Conservation (phyloP, 2,113 vertebrate genomes). For the Solea solea region DNA sequence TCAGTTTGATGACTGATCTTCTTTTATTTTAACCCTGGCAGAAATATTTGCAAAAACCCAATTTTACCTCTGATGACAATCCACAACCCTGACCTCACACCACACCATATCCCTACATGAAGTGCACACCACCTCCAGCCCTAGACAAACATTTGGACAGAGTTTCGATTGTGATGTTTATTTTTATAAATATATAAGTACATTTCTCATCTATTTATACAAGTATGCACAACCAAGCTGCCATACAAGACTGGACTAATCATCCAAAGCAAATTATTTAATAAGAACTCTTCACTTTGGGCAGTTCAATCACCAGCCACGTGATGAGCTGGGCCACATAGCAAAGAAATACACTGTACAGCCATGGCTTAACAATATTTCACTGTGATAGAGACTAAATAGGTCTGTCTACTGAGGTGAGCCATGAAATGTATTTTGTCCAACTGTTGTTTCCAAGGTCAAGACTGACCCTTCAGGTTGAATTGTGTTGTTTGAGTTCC, state of each 20-base stretch:
- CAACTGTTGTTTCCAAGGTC: conserved; percentile 1
- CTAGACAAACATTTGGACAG: background rate
- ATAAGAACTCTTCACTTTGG: background rate
- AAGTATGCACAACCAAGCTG: background rate
- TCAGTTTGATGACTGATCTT: too few relatives aligned
- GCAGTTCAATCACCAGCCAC: background rate
- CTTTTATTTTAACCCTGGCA: background rate
- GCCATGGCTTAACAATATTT: background rate
- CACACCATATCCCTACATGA: background rate
- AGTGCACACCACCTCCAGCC: background rate
- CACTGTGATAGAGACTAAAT: background rate
- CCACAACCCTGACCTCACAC: background rate
- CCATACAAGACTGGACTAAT: background rate
- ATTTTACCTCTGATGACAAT: background rate
- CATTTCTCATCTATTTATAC: background rate
- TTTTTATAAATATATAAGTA: background rate
- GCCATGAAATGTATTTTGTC: background rate
- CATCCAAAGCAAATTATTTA: background rate
- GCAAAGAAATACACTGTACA: background rate
- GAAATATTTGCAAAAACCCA: background rate
- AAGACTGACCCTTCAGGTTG: conserved; percentile 7
- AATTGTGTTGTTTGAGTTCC: background rate
- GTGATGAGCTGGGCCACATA: background rate
- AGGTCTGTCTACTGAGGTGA: background rate
- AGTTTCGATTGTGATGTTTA: background rate